These are phyloP conservation scores for Callaeas wilsoni DNA, from an alignment of 2,113 vertebrate species.

Conservation along the genomic window DNA sequence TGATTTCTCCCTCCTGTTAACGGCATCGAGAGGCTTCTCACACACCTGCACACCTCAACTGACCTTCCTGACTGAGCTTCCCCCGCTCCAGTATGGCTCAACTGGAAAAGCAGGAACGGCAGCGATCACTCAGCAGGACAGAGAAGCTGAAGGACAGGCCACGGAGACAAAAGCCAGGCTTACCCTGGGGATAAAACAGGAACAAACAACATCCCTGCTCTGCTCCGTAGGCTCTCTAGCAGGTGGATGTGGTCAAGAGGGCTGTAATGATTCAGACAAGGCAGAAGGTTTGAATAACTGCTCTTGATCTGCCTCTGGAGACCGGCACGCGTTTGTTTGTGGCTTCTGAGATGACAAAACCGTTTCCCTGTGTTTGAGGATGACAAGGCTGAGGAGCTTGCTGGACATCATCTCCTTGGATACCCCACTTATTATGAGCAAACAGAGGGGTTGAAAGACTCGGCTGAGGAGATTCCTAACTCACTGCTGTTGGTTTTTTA, in stretches of 20 bases:
- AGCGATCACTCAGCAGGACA: not conserved
- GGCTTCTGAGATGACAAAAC: not conserved
- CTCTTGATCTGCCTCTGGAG: not conserved
- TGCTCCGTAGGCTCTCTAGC: not conserved
- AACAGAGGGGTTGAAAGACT: not conserved
- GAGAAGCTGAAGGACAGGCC: not conserved
- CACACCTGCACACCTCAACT: not conserved
- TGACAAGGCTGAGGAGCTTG: not conserved
- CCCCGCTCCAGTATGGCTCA: fast-evolving
- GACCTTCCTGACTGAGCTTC: not conserved
- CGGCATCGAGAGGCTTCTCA: not conserved
- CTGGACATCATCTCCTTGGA: not conserved
- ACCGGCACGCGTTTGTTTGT: not conserved
- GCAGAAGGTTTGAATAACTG: not conserved
- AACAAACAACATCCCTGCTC: not conserved
- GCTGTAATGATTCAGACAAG: not conserved
- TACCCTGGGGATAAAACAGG: not conserved
- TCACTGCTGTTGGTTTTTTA: not conserved
- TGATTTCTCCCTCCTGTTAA: too few relatives aligned
- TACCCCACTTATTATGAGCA: not conserved
- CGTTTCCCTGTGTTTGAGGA: not conserved
- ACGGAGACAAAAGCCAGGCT: not conserved
- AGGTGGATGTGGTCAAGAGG: not conserved
- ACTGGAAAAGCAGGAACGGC: not conserved
- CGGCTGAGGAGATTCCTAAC: not conserved